Base-by-base conservation (phyloP, 2,113 vertebrate species). In the Jacana jacana region DNA sequence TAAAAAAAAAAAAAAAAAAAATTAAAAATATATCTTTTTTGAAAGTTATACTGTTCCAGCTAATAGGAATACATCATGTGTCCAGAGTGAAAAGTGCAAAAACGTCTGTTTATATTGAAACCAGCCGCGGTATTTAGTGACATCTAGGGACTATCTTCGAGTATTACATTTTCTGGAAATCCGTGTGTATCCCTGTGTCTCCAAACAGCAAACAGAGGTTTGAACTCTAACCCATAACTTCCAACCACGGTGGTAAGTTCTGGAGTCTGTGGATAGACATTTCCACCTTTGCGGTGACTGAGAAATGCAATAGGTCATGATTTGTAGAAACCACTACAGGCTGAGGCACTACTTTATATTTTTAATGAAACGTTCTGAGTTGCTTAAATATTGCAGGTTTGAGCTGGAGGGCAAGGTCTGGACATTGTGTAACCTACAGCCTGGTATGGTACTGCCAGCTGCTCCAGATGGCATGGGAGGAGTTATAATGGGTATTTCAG, bases 91-190 rank as follows among this genome's bases (percentile, higher is more conserved):
- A 30, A 54, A 72, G 25, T 31, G 35, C 11, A 37, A 33, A 68
- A 82, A 28, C 3, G 3, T 3, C 30, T n/a, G 31, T 51, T 72
- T 27, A 3, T 23, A 22, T 68, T 89, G 37, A 86, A 91, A 52
- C 28, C 81, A 96, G 87, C 25, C 48, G 3, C 86, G 96, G 96
- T 94, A 72, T 96, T 97, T 54, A 97, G 95, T 96, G 97, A 97
- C 97, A 98, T 96, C 97, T 98, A 98, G 96, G 95, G 97, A 94
- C 88, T 51, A 25, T 33, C 55, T 78, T 52, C 0, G 13, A 91
- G 91, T 55, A 96, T 30, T 97, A 54, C 97, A 97, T 6, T 17
- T 79, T 61, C 42, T 82, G 78, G 78, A 88, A 91, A 35, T 5
- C 0, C 42, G 6, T 13, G 7, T 11, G 4, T 42, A n/a, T 31